A percentile compares a stretch with the other conserved stretches of the same genome.
These are phyloP conservation scores for Sabatieria punctata DNA, from an alignment of 2,888 invertebrate species.

Conservation along the genomic window DNA sequence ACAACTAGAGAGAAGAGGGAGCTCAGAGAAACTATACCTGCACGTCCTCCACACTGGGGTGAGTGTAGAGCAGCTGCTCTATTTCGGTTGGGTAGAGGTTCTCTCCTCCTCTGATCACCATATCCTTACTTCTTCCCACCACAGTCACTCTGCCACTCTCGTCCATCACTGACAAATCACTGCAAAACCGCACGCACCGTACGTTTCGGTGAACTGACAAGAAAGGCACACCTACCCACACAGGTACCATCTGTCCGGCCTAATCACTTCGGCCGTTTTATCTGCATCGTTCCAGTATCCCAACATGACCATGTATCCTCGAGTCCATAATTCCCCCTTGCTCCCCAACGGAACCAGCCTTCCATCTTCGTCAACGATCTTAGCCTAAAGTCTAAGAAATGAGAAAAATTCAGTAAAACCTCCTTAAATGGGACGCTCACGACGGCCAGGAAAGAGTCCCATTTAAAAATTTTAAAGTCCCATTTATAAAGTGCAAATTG, in stretches of 20 bases:
- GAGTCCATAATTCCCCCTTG: conserved; percentile 54
- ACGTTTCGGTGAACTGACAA: background rate
- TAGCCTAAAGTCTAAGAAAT: conserved; percentile 15
- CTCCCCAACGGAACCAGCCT: conserved; percentile 49
- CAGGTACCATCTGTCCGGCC: conserved; percentile 54
- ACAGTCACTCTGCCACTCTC: conserved; percentile 38
- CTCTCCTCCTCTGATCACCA: conserved; percentile 41
- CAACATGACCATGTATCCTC: conserved; percentile 60
- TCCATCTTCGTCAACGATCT: conserved; percentile 44
- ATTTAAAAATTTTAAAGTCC: no score
- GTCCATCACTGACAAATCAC: conserved; percentile 38
- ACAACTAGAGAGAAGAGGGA: background rate
- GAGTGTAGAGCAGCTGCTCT: conserved; percentile 38
- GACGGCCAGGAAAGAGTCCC: no score
- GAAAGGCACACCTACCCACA: conserved; percentile 47
- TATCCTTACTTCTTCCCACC: conserved; percentile 40
- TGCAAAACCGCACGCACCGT: conserved; percentile 14
- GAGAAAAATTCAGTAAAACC: no score
- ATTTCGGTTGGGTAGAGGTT: conserved; percentile 42
- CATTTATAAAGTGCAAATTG: no score
- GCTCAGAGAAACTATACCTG: conserved; percentile 31
- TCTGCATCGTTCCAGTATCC: conserved; percentile 61
- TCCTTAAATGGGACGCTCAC: no score
- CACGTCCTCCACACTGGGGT: conserved; percentile 38
- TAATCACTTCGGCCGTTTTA: conserved; percentile 51